Base-by-base conservation (phyloP, 1,140 invertebrate genomes). In the Drosophila lacertosa region DNA sequence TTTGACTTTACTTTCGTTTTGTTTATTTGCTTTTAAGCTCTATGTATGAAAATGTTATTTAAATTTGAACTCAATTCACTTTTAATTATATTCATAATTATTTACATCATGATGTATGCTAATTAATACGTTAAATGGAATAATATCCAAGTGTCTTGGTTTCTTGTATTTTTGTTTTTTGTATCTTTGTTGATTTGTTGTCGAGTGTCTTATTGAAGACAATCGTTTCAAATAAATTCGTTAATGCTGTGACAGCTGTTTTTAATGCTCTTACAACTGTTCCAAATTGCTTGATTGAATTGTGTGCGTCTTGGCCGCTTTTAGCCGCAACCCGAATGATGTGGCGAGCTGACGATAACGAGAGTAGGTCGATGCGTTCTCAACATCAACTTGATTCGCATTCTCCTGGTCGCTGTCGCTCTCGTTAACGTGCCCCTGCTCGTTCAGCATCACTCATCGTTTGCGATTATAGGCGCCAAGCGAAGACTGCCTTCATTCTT, bases 401-500 rank as follows among this genome's bases (percentile, higher is more conserved):
- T 39, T 33, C 9, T 70, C 79, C 16, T 60, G 48, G 32, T 45
- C 42, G 42, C 11, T 22, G 22, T 48, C 45, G 24, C 70, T 75
- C 10, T 84, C 74, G 58, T 54, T 60, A 51, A 72, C 74, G 58
- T 62, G 53, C 18, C 82, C 77, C 62, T 62, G 63, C 68, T 82
- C 55, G 69, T 82, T 63, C 66, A 48, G 22, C 26, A 33, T 22
- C 74, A 82, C 82, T 88, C 82, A 88, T 88, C 82, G 82, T 42
- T 88, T 88, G 83, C 82, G 82, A 58, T 89, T 88, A 72, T 88
- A 88, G 78, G 82, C 78, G 83, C 83, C 82, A 89, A 88, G 82
- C 74, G 60, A 69, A 78, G 82, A 88, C 83, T 89, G 84, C 80
- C 83, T 86, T 89, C 82, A 88, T 90, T 91, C 86, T 51, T 90